Percentiles rank a stretch among this genome's conserved stretches.
Conservation (phyloP, 2,113 vertebrate species). For the Nannospalax galili region DNA sequence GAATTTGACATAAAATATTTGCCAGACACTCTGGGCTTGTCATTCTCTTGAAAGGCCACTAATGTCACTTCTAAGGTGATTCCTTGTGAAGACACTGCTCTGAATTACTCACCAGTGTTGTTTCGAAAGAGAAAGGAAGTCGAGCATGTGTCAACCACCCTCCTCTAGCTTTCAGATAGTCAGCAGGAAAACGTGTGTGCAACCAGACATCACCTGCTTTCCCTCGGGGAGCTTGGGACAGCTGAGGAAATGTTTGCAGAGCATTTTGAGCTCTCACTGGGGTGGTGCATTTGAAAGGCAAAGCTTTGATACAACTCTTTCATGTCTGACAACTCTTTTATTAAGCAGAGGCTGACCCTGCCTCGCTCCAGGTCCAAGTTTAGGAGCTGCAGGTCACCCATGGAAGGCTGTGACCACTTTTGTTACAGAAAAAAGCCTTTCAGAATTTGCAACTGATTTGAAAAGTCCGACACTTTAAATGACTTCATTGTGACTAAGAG, state of each 20-base stretch:
- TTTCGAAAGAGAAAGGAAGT: neutral
- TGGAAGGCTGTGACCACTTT: neutral
- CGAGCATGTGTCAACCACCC: neutral
- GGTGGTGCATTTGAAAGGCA: neutral
- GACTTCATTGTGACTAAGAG: constrained; percentile 32
- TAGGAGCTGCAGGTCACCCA: neutral
- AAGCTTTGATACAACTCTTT: neutral
- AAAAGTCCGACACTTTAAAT: neutral
- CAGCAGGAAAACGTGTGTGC: neutral
- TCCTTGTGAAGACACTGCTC: constrained; percentile 4
- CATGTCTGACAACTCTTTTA: neutral
- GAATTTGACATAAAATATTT: constrained; percentile 23
- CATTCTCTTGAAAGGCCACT: constrained; percentile 24
- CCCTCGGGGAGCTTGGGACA: constrained; percentile 39
- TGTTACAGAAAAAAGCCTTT: constrained; percentile 26
- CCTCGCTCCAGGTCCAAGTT: neutral
- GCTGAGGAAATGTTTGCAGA: constrained; percentile 28
- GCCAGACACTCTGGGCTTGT: neutral
- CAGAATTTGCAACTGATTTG: neutral
- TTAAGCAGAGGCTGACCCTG: neutral
- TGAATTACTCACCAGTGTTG: neutral
- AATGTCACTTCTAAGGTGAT: neutral
- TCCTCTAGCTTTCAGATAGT: neutral
- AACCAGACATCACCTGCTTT: constrained; percentile 38
- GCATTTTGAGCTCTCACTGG: neutral